Conservation (phyloP, 2,888 invertebrate genomes). For the Corythucha ciliata region DNA sequence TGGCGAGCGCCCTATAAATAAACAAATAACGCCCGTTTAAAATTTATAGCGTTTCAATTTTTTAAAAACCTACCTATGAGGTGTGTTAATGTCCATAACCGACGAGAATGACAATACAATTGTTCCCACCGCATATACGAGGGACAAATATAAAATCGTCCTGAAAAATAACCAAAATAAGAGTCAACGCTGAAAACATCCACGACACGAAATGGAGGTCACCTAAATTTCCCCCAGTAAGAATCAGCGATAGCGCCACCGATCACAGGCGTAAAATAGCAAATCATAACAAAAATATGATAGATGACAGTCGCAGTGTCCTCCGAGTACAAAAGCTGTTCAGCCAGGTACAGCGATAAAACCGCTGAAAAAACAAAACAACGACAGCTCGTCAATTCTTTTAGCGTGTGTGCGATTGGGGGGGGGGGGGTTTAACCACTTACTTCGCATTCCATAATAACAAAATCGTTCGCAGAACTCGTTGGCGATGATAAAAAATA, state of each 20-base stretch:
- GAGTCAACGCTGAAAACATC: too few relatives aligned
- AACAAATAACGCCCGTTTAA: too few relatives aligned
- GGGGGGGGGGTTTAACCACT: too few relatives aligned
- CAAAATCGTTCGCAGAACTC: slow-evolving; percentile 97
- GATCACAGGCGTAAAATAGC: slow-evolving; percentile 77
- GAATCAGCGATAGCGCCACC: slow-evolving; percentile 94
- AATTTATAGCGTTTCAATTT: not conserved
- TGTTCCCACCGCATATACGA: slow-evolving; percentile 50
- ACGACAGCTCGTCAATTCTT: too few relatives aligned
- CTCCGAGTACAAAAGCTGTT: slow-evolving; percentile 62
- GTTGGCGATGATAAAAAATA: slow-evolving; percentile 89
- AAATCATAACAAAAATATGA: slow-evolving; percentile 80
- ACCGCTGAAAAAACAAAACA: too few relatives aligned
- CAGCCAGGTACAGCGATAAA: slow-evolving; percentile 75
- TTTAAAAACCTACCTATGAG: slow-evolving; percentile 26
- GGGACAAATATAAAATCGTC: slow-evolving; percentile 80
- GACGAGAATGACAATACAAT: slow-evolving; percentile 33
- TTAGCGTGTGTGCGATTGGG: too few relatives aligned
- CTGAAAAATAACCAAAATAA: slow-evolving; percentile 41
- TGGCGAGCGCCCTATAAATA: slow-evolving; percentile 47
- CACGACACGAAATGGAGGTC: slow-evolving; percentile 33
- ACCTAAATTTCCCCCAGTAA: slow-evolving; percentile 78
- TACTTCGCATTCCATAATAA: slow-evolving; percentile 95
- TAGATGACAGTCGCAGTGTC: slow-evolving; percentile 75
- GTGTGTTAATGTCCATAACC: slow-evolving; percentile 22